phyloP scores from a whole-genome alignment of 2,113 vertebrate genomes.

The Xiphorhynchus elegans region DNA sequence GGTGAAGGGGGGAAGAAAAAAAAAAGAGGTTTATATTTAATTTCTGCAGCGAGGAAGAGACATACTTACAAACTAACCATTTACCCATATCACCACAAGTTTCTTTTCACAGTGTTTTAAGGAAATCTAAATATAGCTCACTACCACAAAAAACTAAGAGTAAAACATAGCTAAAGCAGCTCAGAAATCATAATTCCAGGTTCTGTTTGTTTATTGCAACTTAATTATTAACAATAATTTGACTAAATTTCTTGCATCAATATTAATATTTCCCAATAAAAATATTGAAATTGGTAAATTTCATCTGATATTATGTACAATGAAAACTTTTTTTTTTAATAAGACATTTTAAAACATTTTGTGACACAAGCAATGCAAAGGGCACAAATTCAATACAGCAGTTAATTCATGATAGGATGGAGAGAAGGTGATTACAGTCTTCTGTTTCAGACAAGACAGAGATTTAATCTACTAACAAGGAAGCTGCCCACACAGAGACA shows the following conservation, averaged over 20 bases:
- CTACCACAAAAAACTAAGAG: not conserved
- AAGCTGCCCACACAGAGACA: not conserved
- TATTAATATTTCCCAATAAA: not conserved
- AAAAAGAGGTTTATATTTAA: not conserved
- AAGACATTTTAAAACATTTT: not conserved
- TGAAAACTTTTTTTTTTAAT: not conserved
- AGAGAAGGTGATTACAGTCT: not conserved
- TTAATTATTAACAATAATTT: not conserved
- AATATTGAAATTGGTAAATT: not conserved
- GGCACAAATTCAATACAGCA: not conserved
- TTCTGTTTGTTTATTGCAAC: not conserved
- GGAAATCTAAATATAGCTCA: not conserved
- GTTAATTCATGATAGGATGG: not conserved
- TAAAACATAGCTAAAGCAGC: not conserved
- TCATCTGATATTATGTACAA: not conserved
- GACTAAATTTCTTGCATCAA: not conserved
- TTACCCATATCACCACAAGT: not conserved
- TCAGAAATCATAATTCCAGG: not conserved
- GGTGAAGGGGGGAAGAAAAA: not conserved
- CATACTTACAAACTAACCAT: not conserved
- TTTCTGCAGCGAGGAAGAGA: not conserved
- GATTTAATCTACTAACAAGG: not conserved
- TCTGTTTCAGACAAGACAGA: not conserved
- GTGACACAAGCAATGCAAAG: not conserved
- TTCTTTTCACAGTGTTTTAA: conserved; percentile 8